phyloP scores from a whole-genome alignment of 2,888 invertebrate genomes.

The Morpho helenor region DNA sequence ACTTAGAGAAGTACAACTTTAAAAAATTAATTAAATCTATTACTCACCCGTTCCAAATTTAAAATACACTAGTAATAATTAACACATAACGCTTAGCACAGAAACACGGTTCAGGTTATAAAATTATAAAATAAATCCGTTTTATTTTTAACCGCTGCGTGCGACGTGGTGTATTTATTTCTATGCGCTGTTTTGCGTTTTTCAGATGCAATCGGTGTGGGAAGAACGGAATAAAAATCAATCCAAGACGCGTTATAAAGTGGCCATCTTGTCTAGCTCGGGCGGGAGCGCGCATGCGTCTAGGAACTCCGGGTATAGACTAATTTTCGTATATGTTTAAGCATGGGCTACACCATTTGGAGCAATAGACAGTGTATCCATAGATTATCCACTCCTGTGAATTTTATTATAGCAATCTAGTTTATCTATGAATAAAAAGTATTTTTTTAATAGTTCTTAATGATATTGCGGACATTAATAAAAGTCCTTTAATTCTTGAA shows the following conservation, averaged over 20 bases:
- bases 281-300: constrained; percentile 57
- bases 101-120: constrained; percentile 20
- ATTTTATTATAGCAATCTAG: too few species aligned
- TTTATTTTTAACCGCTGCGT: constrained; percentile 19
- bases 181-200: constrained; percentile 18
- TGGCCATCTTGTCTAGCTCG: constrained; percentile 66
- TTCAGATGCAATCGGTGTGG: constrained; percentile 37
- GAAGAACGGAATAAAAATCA: constrained; percentile 61
- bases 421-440: too few species aligned
- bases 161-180: constrained; percentile 19
- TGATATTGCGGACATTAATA: too few species aligned
- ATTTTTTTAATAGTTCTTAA: too few species aligned
- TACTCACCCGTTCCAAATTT: constrained; percentile 20
- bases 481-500: too few species aligned
- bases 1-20: not conserved
- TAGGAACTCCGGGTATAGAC: constrained; percentile 30
- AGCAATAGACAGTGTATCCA: constrained; percentile 4
- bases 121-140: constrained; percentile 16
- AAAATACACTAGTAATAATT: constrained; percentile 12
- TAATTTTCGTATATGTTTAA: constrained; percentile 14
- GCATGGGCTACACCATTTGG: constrained; percentile 12
- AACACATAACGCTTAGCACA: constrained; percentile 15
- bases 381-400: not conserved
- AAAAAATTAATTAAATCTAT: constrained; percentile 8
- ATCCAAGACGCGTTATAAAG: constrained; percentile 56